Evolutionary conservation across 2,797 vertebrate genomes (phyloP).

Genomic region (Anguilla anguilla): DNA sequence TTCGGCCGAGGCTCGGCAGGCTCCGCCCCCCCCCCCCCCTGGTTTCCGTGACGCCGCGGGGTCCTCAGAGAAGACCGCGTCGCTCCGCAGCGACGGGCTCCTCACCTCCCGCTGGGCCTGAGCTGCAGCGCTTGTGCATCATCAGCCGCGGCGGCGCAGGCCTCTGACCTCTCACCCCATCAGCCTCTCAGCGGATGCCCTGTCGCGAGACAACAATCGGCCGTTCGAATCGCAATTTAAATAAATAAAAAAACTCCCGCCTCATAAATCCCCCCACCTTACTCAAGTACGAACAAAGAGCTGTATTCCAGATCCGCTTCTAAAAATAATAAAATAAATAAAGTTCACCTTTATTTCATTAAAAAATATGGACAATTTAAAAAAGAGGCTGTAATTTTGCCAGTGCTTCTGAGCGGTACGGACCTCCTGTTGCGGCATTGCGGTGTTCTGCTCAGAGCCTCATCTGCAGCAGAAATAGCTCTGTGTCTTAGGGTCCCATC

Average conservation of each 20-base stretch:
- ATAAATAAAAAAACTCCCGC: background rate
- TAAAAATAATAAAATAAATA: slow-evolving; percentile 11
- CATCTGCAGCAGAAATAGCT: slow-evolving; percentile 58
- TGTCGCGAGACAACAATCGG: slow-evolving; percentile 59
- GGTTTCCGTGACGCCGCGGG: background rate
- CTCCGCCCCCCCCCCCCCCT: background rate
- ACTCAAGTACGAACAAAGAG: slow-evolving; percentile 53
- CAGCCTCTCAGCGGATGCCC: slow-evolving; percentile 44
- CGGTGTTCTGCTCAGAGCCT: slow-evolving; percentile 60
- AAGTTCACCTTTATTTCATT: slow-evolving; percentile 48
- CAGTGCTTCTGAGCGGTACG: slow-evolving; percentile 50
- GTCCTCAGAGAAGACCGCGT: background rate
- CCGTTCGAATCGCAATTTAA: slow-evolving; percentile 21
- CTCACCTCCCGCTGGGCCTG: slow-evolving; percentile 70
- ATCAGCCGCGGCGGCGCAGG: slow-evolving; percentile 50
- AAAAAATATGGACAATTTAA: slow-evolving; percentile 52
- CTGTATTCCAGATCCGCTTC: slow-evolving; percentile 42
- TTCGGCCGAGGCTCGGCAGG: slow-evolving; percentile 42
- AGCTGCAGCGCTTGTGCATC: slow-evolving; percentile 76
- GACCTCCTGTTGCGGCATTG: slow-evolving; percentile 50
- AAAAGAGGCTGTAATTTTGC: slow-evolving; percentile 57
- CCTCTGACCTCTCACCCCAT: slow-evolving; percentile 47
- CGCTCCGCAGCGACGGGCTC: slow-evolving; percentile 19
- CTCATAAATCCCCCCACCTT: slow-evolving; percentile 34
- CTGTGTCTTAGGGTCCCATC: slow-evolving; percentile 60